Percentiles rank a stretch among this genome's conserved stretches.
Conservation (phyloP, 2,888 invertebrate genomes). For the Meiosimyza decipiens region DNA sequence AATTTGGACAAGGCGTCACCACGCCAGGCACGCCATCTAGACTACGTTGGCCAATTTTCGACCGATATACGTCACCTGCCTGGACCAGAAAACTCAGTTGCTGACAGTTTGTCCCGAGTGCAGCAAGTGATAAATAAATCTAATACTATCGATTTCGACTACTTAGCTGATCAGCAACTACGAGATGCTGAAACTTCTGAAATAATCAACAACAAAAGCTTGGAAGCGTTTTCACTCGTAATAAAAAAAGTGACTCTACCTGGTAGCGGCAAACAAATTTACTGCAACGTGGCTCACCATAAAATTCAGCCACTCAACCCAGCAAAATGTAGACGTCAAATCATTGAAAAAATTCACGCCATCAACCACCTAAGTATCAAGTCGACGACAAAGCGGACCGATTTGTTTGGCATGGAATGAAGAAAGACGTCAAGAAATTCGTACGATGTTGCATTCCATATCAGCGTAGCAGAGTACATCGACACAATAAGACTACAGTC, state of each 20-base stretch:
- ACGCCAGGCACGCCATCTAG: neutral
- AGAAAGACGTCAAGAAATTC: slow-evolving; percentile 25
- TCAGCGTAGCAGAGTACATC: slow-evolving; percentile 31
- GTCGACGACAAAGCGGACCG: slow-evolving; percentile 26
- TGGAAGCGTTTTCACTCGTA: too few relatives aligned
- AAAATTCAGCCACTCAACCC: neutral
- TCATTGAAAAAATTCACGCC: slow-evolving; percentile 33
- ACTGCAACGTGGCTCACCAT: too few relatives aligned
- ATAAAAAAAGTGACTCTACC: too few relatives aligned
- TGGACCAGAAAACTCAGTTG: slow-evolving; percentile 26
- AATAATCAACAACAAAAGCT: slow-evolving; percentile 16
- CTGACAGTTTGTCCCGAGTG: slow-evolving; percentile 31
- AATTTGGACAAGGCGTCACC: too few relatives aligned
- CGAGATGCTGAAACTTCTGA: neutral
- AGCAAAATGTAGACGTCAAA: neutral
- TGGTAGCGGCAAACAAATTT: too few relatives aligned
- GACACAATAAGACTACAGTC: slow-evolving; percentile 5
- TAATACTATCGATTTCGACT: neutral
- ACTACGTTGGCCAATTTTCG: slow-evolving; percentile 32
- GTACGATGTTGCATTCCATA: slow-evolving; percentile 15
- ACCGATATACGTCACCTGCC: slow-evolving; percentile 36
- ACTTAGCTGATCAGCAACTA: slow-evolving; percentile 7
- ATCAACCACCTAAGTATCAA: slow-evolving; percentile 31
- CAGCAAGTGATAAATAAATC: slow-evolving; percentile 51
- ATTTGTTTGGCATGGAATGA: slow-evolving; percentile 50